Percentiles rank a stretch among this genome's conserved stretches.
phyloP scores from a whole-genome alignment of 2,888 invertebrate genomes.

The Cancer borealis region DNA sequence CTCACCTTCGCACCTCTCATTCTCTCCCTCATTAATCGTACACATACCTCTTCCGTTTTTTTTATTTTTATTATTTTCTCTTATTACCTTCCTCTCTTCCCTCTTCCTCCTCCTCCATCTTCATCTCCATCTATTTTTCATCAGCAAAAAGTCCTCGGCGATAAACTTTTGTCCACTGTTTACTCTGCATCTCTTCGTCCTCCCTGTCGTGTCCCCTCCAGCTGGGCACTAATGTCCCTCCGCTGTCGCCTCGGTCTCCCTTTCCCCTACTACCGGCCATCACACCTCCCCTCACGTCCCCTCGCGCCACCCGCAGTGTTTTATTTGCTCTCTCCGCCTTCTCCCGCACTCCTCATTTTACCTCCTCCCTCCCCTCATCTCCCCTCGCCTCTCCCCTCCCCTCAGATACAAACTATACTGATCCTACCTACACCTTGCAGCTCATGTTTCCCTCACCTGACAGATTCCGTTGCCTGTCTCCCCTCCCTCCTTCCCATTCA shows the following conservation, averaged over 20 bases:
- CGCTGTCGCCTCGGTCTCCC: not conserved
- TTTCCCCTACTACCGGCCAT: slow-evolving; percentile 28
- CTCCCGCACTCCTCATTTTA: not conserved
- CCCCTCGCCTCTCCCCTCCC: not conserved
- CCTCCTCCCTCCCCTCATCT: not conserved
- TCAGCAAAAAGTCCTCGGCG: not conserved
- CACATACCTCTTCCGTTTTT: not conserved
- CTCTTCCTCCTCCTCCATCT: not conserved
- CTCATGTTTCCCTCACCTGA: not conserved
- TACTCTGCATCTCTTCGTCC: not conserved
- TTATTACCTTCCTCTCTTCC: not conserved
- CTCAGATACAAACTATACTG: not conserved
- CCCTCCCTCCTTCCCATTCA: not conserved
- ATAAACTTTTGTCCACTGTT: not conserved
- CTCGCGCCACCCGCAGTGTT: slow-evolving; percentile 8
- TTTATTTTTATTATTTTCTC: not conserved
- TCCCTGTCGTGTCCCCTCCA: slow-evolving; percentile 2
- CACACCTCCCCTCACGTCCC: slow-evolving; percentile 16
- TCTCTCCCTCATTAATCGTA: not conserved
- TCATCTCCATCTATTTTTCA: not conserved
- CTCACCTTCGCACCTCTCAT: not conserved
- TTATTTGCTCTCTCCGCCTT: not conserved
- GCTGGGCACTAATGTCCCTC: slow-evolving; percentile 6
- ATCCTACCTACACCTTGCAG: not conserved
- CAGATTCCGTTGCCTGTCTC: not conserved